Conservation (phyloP, 2,113 vertebrate species). For the Actenoides hombroni region DNA sequence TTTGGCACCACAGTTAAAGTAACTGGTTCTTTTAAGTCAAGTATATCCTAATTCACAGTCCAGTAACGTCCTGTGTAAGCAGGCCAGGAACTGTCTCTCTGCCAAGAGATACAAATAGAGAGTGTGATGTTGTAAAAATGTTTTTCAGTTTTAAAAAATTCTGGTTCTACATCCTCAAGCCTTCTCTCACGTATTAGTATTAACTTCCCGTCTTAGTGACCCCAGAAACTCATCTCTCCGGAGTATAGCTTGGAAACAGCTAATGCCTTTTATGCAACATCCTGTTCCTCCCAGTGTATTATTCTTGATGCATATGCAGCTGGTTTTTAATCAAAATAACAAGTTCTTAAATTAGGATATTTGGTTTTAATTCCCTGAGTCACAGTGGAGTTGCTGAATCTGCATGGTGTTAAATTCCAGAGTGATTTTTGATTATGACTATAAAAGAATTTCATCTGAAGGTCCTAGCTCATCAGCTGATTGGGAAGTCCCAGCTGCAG, state of each 20-base stretch:
- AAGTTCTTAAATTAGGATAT: conserved; percentile 43
- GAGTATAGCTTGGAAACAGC: neutral
- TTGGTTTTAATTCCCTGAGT: conserved; percentile 45
- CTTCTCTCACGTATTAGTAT: neutral
- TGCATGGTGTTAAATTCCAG: conserved; percentile 20
- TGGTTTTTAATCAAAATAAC: conserved; percentile 45
- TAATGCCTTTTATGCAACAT: neutral
- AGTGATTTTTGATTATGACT: conserved; percentile 26
- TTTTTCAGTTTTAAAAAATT: neutral
- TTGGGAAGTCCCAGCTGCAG: conserved; percentile 35
- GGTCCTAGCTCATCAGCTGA: conserved; percentile 25
- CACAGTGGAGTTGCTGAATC: conserved; percentile 42
- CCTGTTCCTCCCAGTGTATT: neutral
- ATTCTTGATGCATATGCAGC: neutral
- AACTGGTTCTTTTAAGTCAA: neutral
- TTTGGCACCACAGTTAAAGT: neutral
- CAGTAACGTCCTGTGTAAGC: neutral
- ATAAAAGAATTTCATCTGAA: conserved; percentile 38
- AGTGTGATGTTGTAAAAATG: neutral
- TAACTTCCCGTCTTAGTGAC: neutral
- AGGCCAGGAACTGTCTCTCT: neutral
- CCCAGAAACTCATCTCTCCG: neutral
- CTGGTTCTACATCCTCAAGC: neutral
- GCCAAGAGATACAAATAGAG: neutral
- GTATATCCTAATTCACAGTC: neutral